Base-by-base conservation (phyloP, 1,140 invertebrate species). In the Nymphalis io region DNA sequence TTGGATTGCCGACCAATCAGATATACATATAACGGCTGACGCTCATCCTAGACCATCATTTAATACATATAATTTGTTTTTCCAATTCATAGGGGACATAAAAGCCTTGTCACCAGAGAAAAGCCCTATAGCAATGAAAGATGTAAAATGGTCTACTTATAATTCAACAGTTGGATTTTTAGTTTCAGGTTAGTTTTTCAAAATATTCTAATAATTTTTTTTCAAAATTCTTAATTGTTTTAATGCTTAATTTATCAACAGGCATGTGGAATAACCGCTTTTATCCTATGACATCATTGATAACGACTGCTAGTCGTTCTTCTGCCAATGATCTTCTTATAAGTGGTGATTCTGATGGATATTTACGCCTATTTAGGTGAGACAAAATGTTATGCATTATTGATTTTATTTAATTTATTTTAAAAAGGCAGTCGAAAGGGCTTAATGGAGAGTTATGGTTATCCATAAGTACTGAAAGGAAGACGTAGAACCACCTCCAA, bases 241-340 rank as follows among this genome's bases (percentile, higher is more conserved):
- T 48, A 48, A 48, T 48, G 4, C 4, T 1, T 48, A 10, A 5
- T 53, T 21, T 53, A 53, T 27, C 15, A 58, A 68, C 75, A 96
- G 96, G 96, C 44, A 96, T 97, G 88, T 98, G 96, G 96, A 97
- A 97, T 75, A 97, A 97, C 86, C 94, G 96, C 18, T 97, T 96
- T 83, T 97, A 97, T 80, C 96, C 96, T 20, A 94, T 96, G 93
- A 95, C 95, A 12, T 96, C 96, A 27, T 84, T 93, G 11, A 94
- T 97, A 60, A 95, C 96, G 42, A 96, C 96, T 11, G 95, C 95
- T 20, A 96, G 95, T 91, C 94, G 96, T 75, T 96, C 96, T 44
- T 94, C 95, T 12, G 95, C 95, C 2, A 95, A 97, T 75, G 96
- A 97, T 80, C 94, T 98, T 72, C 86, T 98, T 2, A 95, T 97